A percentile compares a stretch with the other conserved stretches of the same genome.
Conservation (phyloP, 2,797 vertebrate species). For the Argentina silus region DNA sequence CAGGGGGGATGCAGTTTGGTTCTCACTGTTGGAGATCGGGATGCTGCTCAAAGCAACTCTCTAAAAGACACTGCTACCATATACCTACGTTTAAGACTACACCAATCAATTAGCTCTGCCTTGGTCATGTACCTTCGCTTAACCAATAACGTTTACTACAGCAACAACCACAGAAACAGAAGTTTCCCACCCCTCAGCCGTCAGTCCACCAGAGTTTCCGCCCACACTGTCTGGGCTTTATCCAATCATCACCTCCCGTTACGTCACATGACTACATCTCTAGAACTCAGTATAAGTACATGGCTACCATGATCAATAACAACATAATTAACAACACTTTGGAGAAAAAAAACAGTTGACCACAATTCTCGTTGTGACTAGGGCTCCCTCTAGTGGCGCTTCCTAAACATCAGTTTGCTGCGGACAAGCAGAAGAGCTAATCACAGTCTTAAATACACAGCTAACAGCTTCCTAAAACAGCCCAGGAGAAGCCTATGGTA, state of each 20-base stretch:
- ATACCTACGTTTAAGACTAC: constrained; percentile 20
- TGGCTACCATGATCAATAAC: constrained; percentile 48
- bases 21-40: constrained; percentile 65
- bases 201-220: constrained; percentile 87
- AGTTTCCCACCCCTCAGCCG: constrained; percentile 68
- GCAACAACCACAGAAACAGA: no score
- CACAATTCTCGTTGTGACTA: constrained; percentile 47
- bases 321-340: constrained; percentile 39
- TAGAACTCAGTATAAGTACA: constrained; percentile 52
- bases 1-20: constrained; percentile 66
- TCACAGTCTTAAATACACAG: constrained; percentile 67
- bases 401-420: constrained; percentile 47
- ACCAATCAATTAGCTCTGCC: constrained; percentile 35
- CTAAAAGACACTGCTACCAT: constrained; percentile 51
- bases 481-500: constrained; percentile 34
- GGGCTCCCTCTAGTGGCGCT: constrained; percentile 71
- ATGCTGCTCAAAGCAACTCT: constrained; percentile 37
- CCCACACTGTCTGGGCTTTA: constrained; percentile 69
- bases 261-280: constrained; percentile 41
- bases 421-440: constrained; percentile 52
- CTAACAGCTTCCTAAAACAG: constrained; percentile 49
- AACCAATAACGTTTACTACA: constrained; percentile 12
- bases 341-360: no score
- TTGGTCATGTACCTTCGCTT: constrained; percentile 35
- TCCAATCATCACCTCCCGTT: constrained; percentile 51